A percentile compares a stretch with the other conserved stretches of the same genome.
phyloP scores from a whole-genome alignment of 2,113 vertebrate genomes.

The Spheniscus mendiculus region DNA sequence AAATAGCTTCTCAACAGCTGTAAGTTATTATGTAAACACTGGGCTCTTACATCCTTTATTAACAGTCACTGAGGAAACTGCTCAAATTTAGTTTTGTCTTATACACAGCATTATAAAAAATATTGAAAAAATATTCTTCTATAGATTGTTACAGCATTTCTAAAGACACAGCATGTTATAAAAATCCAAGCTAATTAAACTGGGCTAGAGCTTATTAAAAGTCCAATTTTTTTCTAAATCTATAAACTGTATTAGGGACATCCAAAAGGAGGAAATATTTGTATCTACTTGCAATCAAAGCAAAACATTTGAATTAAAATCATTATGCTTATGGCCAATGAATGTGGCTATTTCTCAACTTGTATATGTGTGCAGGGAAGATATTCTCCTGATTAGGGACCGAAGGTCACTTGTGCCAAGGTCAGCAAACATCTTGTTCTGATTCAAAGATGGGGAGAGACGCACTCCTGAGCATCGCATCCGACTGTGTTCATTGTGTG shows the following conservation, averaged over 20 bases:
- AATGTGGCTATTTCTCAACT: not conserved
- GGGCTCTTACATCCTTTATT: conserved; percentile 20
- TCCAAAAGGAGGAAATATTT: not conserved
- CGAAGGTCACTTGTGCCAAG: not conserved
- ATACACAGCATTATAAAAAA: conserved; percentile 22
- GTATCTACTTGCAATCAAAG: not conserved
- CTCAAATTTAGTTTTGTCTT: conserved; percentile 43
- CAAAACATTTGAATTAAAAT: not conserved
- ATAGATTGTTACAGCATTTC: not conserved
- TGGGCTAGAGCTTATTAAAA: not conserved
- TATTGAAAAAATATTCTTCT: not conserved
- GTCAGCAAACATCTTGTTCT: not conserved
- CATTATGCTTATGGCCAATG: not conserved
- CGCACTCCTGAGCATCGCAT: not conserved
- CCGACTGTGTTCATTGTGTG: not conserved
- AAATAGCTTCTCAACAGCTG: conserved; percentile 41
- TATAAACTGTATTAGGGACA: not conserved
- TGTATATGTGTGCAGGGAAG: not conserved
- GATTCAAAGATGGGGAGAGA: not conserved
- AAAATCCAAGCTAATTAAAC: not conserved
- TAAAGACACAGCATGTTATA: not conserved
- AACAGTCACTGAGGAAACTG: conserved; percentile 11
- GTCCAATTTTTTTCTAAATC: not conserved
- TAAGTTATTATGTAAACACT: conserved; percentile 42
- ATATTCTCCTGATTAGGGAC: not conserved